Evolutionary conservation across 2,888 invertebrate species (phyloP).

Genomic region (Hyposoter dolosus): DNA sequence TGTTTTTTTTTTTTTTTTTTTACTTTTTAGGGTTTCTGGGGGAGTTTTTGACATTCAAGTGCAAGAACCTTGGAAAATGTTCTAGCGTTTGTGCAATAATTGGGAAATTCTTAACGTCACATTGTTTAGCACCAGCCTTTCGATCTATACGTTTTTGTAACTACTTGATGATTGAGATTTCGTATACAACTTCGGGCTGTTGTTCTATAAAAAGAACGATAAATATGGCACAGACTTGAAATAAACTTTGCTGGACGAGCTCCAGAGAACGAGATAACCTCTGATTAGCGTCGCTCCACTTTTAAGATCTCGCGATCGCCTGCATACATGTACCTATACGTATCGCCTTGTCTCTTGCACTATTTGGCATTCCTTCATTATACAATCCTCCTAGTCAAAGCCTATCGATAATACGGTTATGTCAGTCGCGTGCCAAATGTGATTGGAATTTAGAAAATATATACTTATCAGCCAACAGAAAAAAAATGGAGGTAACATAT

Average conservation of each 20-base stretch:
- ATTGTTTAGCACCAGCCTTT: background rate
- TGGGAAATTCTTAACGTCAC: background rate
- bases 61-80: background rate
- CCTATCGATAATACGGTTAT: slow-evolving; percentile 30
- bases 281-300: slow-evolving; percentile 60
- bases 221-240: slow-evolving; percentile 58
- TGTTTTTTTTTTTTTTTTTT: background rate
- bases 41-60: background rate
- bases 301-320: slow-evolving; percentile 43
- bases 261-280: slow-evolving; percentile 58
- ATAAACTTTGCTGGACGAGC: slow-evolving; percentile 62
- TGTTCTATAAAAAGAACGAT: slow-evolving; percentile 12
- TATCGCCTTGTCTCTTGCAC: slow-evolving; percentile 10
- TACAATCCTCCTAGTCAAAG: background rate
- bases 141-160: background rate
- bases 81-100: background rate
- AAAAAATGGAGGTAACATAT: background rate
- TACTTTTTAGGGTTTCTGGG: too few species aligned
- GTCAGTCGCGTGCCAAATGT: slow-evolving; percentile 4
- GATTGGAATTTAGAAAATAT: slow-evolving; percentile 1
- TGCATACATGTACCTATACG: background rate
- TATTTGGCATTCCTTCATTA: slow-evolving; percentile 10
- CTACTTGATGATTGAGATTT: background rate
- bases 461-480: background rate
- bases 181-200: background rate